phyloP scores from a whole-genome alignment of 2,888 invertebrate genomes.

The Oscheius sp. region DNA sequence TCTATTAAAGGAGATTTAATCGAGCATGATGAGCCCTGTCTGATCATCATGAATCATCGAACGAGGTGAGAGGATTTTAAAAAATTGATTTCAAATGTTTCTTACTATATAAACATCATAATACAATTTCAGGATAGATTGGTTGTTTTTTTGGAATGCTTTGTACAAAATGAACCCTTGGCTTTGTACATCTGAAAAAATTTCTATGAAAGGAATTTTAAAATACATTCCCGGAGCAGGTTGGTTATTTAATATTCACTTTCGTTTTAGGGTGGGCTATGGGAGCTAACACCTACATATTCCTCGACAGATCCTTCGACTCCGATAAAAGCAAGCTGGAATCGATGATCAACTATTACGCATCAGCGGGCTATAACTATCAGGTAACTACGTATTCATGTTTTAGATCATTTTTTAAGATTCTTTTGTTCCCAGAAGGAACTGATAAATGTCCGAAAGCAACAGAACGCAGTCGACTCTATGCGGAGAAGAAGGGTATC shows the following conservation, averaged over 20 bases:
- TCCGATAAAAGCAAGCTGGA: slow-evolving; percentile 79
- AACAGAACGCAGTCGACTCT: slow-evolving; percentile 79
- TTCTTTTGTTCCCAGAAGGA: slow-evolving; percentile 86
- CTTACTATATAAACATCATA: background rate
- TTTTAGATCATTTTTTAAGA: slow-evolving; percentile 71
- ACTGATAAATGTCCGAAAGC: slow-evolving; percentile 83
- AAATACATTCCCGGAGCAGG: slow-evolving; percentile 62
- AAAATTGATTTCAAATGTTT: background rate
- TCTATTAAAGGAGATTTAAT: slow-evolving; percentile 63
- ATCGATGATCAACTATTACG: slow-evolving; percentile 81
- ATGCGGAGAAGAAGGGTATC: slow-evolving; percentile 76
- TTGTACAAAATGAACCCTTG: slow-evolving; percentile 79
- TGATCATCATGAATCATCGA: slow-evolving; percentile 87
- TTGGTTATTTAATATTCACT: background rate
- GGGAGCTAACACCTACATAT: slow-evolving; percentile 86
- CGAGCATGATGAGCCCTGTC: slow-evolving; percentile 78
- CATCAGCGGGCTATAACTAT: slow-evolving; percentile 77
- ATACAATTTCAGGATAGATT: slow-evolving; percentile 77
- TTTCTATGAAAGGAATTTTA: slow-evolving; percentile 79
- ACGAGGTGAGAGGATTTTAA: slow-evolving; percentile 48
- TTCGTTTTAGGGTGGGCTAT: slow-evolving; percentile 77
- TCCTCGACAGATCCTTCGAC: slow-evolving; percentile 84
- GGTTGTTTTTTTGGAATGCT: slow-evolving; percentile 89
- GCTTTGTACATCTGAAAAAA: slow-evolving; percentile 77
- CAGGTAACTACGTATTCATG: slow-evolving; percentile 66